These are phyloP conservation scores for Nycticryphes semicollaris DNA, from an alignment of 2,113 vertebrate species.

Conservation along the genomic window DNA sequence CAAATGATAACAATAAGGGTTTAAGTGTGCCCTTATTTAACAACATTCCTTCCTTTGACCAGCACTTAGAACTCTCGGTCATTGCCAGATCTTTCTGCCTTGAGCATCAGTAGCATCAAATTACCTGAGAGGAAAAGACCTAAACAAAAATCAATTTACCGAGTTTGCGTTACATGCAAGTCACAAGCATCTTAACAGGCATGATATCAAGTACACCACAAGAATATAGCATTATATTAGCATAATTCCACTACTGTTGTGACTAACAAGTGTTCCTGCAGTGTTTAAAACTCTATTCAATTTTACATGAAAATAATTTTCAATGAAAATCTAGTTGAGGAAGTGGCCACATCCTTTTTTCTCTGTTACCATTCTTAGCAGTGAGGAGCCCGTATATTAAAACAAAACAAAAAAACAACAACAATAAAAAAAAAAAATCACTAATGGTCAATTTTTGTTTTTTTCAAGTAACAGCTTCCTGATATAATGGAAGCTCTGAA, in stretches of 20 bases:
- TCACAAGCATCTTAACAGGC: neutral
- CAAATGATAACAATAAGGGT: neutral
- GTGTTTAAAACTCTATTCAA: neutral
- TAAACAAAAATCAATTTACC: neutral
- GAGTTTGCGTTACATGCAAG: neutral
- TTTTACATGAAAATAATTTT: neutral
- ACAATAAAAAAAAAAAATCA: neutral
- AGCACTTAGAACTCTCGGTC: neutral
- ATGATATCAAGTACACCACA: neutral
- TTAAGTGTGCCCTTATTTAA: neutral
- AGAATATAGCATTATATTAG: neutral
- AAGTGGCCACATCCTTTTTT: neutral
- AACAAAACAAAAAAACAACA: neutral
- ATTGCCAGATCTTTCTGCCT: neutral
- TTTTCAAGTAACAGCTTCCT: neutral
- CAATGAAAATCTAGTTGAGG: neutral
- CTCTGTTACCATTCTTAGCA: neutral
- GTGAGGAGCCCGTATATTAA: neutral
- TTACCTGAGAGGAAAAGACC: neutral
- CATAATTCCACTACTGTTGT: constrained; percentile 18
- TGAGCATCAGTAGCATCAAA: neutral
- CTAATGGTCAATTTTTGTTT: neutral
- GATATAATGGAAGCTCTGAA: neutral
- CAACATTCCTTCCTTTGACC: neutral
- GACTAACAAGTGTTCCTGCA: constrained; percentile 3